These are phyloP conservation scores for Strigops habroptila DNA, from an alignment of 2,113 vertebrate species.

Conservation along the genomic window DNA sequence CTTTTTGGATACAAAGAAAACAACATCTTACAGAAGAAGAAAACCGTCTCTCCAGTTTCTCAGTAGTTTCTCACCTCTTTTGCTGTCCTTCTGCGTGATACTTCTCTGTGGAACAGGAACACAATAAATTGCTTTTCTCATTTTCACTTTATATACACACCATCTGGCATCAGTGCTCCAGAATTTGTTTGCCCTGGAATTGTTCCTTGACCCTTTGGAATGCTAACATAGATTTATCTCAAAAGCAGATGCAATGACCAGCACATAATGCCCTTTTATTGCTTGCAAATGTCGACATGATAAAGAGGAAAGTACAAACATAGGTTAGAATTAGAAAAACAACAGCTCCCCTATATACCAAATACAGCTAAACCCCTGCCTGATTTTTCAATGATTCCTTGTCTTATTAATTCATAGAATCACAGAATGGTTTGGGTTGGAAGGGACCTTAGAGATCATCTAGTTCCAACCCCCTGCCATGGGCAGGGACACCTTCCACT, in stretches of 20 bases:
- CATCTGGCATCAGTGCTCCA: constrained; percentile 23
- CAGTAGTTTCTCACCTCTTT: constrained; percentile 52
- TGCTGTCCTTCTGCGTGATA: neutral
- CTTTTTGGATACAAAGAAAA: neutral
- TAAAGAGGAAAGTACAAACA: constrained; percentile 30
- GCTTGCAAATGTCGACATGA: neutral
- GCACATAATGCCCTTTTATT: constrained; percentile 51
- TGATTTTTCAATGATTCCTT: neutral
- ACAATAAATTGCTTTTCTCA: neutral
- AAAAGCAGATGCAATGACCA: constrained; percentile 44
- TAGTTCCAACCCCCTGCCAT: too few relatives aligned
- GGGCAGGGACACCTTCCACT: neutral
- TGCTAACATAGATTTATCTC: constrained; percentile 56
- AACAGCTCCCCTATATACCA: neutral
- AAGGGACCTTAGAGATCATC: neutral
- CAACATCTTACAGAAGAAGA: neutral
- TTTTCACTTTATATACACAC: constrained; percentile 46
- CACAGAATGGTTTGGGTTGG: neutral
- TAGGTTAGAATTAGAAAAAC: neutral
- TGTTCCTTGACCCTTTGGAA: constrained; percentile 55
- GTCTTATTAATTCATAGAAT: neutral
- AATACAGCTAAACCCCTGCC: neutral
- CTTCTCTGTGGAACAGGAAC: constrained; percentile 8
- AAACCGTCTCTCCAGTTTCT: neutral
- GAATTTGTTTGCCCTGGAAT: constrained; percentile 48